phyloP scores from a whole-genome alignment of 2,113 vertebrate species.

The Megaceryle torquata region DNA sequence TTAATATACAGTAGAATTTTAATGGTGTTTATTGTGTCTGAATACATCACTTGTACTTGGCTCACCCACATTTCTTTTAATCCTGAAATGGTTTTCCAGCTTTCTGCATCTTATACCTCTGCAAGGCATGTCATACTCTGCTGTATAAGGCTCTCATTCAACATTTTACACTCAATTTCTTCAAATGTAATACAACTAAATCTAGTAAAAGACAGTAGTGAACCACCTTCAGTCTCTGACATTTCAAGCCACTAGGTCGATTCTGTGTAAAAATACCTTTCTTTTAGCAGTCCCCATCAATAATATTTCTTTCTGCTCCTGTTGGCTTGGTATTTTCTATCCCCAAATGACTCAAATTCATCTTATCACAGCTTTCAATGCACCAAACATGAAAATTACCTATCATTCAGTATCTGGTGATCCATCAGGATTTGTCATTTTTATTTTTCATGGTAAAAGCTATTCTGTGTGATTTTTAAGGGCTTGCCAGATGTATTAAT shows the following conservation, averaged over 20 bases:
- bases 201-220: neutral
- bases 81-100: neutral
- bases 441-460: neutral
- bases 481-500: neutral
- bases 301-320: neutral
- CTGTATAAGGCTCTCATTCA: neutral
- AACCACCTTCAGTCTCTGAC: neutral
- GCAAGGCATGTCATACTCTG: neutral
- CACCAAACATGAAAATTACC: neutral
- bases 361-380: neutral
- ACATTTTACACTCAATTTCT: neutral
- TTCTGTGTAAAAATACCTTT: neutral
- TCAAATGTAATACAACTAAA: neutral
- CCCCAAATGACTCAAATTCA: neutral
- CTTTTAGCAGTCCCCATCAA: neutral
- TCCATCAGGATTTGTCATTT: neutral
- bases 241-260: neutral
- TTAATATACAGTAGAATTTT: neutral
- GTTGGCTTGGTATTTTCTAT: neutral
- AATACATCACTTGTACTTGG: accelerated
- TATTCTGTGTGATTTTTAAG: neutral
- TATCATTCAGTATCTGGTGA: neutral
- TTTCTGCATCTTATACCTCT: neutral
- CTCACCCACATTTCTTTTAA: neutral
- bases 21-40: neutral